Percentiles rank a stretch among this genome's conserved stretches.
These are phyloP conservation scores for Channa argus DNA, from an alignment of 2,113 vertebrate genomes.

Conservation along the genomic window DNA sequence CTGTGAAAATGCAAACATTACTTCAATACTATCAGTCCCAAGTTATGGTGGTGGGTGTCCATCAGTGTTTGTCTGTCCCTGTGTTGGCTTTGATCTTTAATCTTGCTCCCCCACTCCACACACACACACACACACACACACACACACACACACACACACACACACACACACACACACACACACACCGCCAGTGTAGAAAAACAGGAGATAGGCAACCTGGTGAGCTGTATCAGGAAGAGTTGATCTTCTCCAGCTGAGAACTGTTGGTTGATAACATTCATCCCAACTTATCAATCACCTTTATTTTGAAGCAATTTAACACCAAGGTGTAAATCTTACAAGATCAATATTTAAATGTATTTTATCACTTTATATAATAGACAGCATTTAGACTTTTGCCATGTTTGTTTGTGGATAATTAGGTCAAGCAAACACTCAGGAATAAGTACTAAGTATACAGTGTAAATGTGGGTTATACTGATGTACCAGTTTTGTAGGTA, in stretches of 20 bases:
- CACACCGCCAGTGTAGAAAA: neutral
- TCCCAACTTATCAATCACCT: constrained; percentile 15
- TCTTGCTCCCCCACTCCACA: neutral
- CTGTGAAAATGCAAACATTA: neutral
- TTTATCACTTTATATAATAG: neutral
- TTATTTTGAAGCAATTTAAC: neutral
- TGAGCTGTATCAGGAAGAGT: constrained; percentile 27
- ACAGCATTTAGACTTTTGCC: neutral
- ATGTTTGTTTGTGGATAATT: neutral
- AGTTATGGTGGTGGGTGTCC: neutral
- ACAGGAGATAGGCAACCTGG: constrained; percentile 5
- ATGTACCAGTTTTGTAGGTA: too few species aligned
- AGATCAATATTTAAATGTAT: neutral
- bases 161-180: too few species aligned
- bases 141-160: too few species aligned
- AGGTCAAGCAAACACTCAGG: neutral
- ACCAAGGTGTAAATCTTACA: neutral
- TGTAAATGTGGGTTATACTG: neutral
- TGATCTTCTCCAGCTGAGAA: constrained; percentile 17
- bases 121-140: too few species aligned
- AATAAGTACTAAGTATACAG: neutral
- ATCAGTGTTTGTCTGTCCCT: constrained; percentile 1
- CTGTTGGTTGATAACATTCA: neutral
- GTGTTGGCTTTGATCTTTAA: constrained; percentile 29
- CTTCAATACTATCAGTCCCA: neutral